A percentile compares a stretch with the other conserved stretches of the same genome.
Conservation (phyloP, 2,888 invertebrate genomes). For the Aquatica leii region DNA sequence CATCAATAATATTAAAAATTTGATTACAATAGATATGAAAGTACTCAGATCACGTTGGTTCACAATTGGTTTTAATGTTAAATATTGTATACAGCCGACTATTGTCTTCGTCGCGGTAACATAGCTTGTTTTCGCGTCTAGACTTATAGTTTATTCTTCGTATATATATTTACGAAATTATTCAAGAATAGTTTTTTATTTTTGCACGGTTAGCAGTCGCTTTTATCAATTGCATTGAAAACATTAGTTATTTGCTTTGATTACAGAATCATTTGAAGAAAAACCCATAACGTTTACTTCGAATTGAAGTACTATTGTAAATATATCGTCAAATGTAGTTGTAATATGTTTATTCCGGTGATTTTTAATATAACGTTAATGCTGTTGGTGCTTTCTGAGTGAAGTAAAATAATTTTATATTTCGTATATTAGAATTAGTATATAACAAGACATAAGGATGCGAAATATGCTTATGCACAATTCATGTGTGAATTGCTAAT, state of each 20-base stretch:
- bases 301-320: conserved; percentile 44
- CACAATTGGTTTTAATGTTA: no score
- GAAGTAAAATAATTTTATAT: conserved; percentile 21
- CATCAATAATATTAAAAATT: no score
- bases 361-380: conserved; percentile 21
- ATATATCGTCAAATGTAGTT: conserved; percentile 27
- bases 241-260: conserved; percentile 1
- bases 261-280: conserved; percentile 44
- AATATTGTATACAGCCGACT: no score
- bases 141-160: no score
- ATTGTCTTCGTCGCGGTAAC: no score
- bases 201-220: conserved; percentile 5
- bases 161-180: no score
- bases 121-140: no score
- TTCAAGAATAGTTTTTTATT: no score
- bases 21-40: no score
- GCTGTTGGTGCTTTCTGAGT: conserved; percentile 32
- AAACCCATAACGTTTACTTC: conserved; percentile 44
- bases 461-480: background rate
- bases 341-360: conserved; percentile 19
- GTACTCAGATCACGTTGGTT: no score
- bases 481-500: conserved; percentile 5
- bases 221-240: background rate
- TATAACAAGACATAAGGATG: background rate
- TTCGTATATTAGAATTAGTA: conserved; percentile 15